Conservation (phyloP, 2,113 vertebrate species). For the Loxodonta africana region DNA sequence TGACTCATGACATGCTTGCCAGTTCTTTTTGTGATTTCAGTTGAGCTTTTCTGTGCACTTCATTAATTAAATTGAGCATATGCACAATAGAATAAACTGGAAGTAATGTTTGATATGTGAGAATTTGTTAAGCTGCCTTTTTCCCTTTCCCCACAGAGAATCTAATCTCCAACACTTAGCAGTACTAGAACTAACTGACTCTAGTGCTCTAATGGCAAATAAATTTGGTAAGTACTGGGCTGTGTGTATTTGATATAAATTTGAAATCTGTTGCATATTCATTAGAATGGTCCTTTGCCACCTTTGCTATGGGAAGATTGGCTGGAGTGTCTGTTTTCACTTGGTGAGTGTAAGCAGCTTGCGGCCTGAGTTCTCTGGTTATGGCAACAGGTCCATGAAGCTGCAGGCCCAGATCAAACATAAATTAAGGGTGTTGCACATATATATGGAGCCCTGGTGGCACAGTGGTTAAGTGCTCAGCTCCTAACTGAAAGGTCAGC, state of each 20-base stretch:
- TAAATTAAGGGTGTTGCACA: neutral
- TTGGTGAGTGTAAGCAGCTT: neutral
- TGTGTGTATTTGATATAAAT: neutral
- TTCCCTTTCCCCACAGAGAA: constrained; percentile 89
- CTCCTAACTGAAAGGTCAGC: too few species aligned
- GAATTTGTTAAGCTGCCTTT: constrained; percentile 21
- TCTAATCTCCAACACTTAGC: constrained; percentile 97
- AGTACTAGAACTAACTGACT: constrained; percentile 94
- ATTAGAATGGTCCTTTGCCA: neutral
- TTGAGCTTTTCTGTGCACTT: neutral
- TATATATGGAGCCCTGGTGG: neutral
- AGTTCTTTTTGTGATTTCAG: neutral
- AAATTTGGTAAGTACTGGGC: constrained; percentile 89
- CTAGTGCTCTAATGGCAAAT: constrained; percentile 85
- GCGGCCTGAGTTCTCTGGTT: neutral
- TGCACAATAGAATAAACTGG: neutral
- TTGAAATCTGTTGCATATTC: neutral
- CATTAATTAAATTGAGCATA: neutral
- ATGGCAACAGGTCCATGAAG: neutral
- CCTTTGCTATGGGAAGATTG: neutral
- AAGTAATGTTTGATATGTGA: neutral
- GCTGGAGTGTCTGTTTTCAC: neutral
- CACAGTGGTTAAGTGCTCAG: too few species aligned
- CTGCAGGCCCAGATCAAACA: neutral
- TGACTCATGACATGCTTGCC: neutral